A percentile compares a stretch with the other conserved stretches of the same genome.
phyloP scores from a whole-genome alignment of 2,113 vertebrate species.

The Lontra canadensis region DNA sequence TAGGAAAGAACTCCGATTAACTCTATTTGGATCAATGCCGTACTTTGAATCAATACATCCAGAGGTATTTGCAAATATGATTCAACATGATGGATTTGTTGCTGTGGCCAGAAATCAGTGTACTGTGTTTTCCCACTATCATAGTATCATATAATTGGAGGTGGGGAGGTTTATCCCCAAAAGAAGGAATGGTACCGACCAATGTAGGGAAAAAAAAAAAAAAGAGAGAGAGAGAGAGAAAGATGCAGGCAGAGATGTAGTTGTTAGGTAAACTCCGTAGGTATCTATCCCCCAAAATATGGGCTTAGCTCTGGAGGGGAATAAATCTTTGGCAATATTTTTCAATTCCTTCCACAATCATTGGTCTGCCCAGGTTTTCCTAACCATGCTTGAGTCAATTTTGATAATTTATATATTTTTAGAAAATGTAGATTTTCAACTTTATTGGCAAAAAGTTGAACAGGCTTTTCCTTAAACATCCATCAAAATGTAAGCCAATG shows the following conservation, averaged over 20 bases:
- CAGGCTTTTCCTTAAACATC: not conserved
- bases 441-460: slow-evolving; percentile 31
- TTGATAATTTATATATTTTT: slow-evolving; percentile 18
- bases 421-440: slow-evolving; percentile 47
- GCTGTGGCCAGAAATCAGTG: not conserved
- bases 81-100: not conserved
- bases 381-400: not conserved
- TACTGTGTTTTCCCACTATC: not conserved
- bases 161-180: not conserved
- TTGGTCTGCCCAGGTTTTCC: not conserved
- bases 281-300: not conserved
- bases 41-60: not conserved
- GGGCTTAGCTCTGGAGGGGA: not conserved
- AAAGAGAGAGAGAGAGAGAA: not conserved
- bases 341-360: not conserved
- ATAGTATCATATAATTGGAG: not conserved
- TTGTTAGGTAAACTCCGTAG: not conserved
- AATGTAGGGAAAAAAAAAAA: not conserved
- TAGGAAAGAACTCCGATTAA: not conserved
- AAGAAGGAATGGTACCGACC: not conserved
- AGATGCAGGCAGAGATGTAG: not conserved
- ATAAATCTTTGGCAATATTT: not conserved
- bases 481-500: slow-evolving; percentile 49
- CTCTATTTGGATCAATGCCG: not conserved
- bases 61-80: not conserved